A percentile compares a stretch with the other conserved stretches of the same genome.
Conservation (phyloP, 2,797 vertebrate species). For the Paratrypauchen microcephalus region DNA sequence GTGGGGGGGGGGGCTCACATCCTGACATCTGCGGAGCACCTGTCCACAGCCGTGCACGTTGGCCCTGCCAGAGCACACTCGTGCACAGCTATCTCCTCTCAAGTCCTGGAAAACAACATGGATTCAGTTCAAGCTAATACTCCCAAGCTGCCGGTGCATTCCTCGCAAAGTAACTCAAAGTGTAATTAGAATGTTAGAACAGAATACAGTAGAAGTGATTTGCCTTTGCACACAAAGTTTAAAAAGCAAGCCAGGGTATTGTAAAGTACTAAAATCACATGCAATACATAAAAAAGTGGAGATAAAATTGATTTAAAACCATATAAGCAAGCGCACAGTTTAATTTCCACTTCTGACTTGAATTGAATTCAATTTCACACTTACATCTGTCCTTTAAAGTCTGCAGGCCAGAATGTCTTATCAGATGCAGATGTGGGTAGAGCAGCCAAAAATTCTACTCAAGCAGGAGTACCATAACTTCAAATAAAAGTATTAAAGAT, state of each 20-base stretch:
- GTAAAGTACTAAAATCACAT: neutral
- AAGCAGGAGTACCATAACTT: too few species aligned
- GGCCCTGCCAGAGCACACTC: conserved; percentile 37
- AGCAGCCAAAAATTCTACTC: too few species aligned
- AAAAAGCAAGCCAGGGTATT: neutral
- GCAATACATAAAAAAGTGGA: neutral
- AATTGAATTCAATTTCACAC: too few species aligned
- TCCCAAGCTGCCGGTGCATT: neutral
- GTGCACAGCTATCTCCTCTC: conserved; percentile 24
- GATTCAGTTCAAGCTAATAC: conserved; percentile 1
- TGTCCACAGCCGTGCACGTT: conserved; percentile 57
- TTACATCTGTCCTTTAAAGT: too few species aligned
- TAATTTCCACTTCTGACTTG: neutral
- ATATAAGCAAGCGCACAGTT: neutral
- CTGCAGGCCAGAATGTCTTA: too few species aligned
- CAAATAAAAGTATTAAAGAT: too few species aligned
- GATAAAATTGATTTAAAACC: neutral
- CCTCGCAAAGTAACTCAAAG: neutral
- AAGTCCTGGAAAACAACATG: conserved; percentile 31
- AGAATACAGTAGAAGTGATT: neutral
- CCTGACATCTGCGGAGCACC: conserved; percentile 78
- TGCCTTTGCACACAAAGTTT: neutral
- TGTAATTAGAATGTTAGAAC: neutral
- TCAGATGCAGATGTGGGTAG: too few species aligned
- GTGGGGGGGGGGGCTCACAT: conserved; percentile 52